Evolutionary conservation across 1,140 invertebrate genomes (phyloP).

Genomic region (Penaeus chinensis): DNA sequence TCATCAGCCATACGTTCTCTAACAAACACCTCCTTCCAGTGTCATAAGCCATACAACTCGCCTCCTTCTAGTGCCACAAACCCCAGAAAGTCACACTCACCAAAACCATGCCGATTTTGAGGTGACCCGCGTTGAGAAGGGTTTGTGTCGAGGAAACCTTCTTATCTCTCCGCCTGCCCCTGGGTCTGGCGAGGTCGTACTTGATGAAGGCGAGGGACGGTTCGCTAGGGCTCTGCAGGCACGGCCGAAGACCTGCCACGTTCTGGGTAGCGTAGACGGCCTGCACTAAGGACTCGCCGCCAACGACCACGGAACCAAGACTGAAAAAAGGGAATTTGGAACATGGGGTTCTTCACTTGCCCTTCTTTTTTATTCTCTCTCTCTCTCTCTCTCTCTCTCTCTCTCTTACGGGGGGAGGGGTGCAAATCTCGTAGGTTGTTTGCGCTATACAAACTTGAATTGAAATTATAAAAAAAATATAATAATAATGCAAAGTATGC

Average conservation of each 20-base stretch:
- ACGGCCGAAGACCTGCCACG: conserved; percentile 38
- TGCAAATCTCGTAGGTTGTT: too few species aligned
- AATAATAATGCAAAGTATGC: too few species aligned
- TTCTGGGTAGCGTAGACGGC: conserved; percentile 40
- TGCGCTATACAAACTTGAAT: too few species aligned
- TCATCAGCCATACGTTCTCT: too few species aligned
- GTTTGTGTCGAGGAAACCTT: neutral
- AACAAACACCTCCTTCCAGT: too few species aligned
- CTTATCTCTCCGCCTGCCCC: conserved; percentile 24
- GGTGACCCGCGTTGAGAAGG: conserved; percentile 38
- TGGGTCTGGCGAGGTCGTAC: conserved; percentile 28
- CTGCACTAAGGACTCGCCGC: conserved; percentile 43
- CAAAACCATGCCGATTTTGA: conserved; percentile 50
- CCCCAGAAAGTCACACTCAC: conserved; percentile 8
- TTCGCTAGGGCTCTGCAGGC: conserved; percentile 48
- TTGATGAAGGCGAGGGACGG: conserved; percentile 48
- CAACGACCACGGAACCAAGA: conserved; percentile 45
- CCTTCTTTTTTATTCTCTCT: too few species aligned
- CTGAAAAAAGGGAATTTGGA: neutral
- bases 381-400: too few species aligned
- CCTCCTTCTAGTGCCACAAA: too few species aligned
- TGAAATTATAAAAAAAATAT: too few species aligned
- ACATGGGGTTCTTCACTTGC: too few species aligned
- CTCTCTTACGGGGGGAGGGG: too few species aligned
- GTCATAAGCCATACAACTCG: too few species aligned